Evolutionary conservation across 1,140 invertebrate species (phyloP), one percentile per base, ranked within the genome.

Genomic region (Cyclargus thomasi): DNA sequence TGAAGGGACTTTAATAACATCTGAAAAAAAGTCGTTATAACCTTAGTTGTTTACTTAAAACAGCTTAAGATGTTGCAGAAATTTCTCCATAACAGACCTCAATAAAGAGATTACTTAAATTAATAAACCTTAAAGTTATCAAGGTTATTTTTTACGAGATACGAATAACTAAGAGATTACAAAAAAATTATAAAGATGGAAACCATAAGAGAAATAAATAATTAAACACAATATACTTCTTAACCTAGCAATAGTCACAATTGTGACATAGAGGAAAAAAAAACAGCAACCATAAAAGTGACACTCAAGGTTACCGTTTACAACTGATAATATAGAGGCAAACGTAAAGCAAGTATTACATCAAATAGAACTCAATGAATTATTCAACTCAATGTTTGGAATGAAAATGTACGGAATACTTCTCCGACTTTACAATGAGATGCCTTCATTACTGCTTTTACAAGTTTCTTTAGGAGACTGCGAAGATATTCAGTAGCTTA

Each of bases 301-400:
- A 47, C 39, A 8, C 14, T 47, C 39, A 47, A 47, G 39, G 39
- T 47, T 16, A 16, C 11, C 39, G 39, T 47, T 29, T 47, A 47
- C 39, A 47, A 47, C 39, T 47, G 10, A 47, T 3, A 47, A 47
- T 16, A 47, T 14, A 59, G 16, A 64, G 62, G 70, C 68, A 70
- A 67, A 74, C 67, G 68, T 63, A 64, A 67, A 70, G 70, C 65
- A 71, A 69, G 67, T 70, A 70, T 76, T 74, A 78, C 74, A 67
- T 76, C 73, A 76, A 75, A 62, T 67, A 64, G 64, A 47, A 53
- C 64, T n/a, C 36, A 64, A 72, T 77, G 75, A 79, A 79, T 81
- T 63, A 81, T 81, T 79, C 75, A 81, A 66, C 21, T 59, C 57
- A 59, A 66, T 63, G 67, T 67, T 65, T 62, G 62, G 69, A 75